Base-by-base conservation (phyloP, 2,113 vertebrate species). In the Tretioscincus oriximinensis region DNA sequence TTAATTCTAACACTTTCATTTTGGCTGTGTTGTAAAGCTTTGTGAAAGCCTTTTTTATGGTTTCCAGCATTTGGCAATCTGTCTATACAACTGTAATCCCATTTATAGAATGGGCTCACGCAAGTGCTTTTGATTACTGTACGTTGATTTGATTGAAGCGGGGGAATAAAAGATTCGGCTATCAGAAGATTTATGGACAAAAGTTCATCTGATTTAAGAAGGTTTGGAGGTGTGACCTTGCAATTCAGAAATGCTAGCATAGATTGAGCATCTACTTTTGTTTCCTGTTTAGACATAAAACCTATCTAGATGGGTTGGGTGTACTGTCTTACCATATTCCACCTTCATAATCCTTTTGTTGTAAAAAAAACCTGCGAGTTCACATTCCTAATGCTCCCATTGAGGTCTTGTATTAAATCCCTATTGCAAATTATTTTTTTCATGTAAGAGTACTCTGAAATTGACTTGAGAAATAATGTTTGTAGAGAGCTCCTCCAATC, bases 1-100 rank as follows among this genome's bases (percentile, higher is more conserved):
- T 86, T 20, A 84, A 64, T 85, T 90, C 82, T 58, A 81, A 78
- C 65, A 73, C 84, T 84, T 89, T 88, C 84, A 82, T 82, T 86
- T 85, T 76, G 88, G 83, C 84, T 87, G 9, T 87, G 35, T 88
- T 86, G 85, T 88, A 89, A 91, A 87, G 87, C 87, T 74, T 88
- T 91, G 88, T 90, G 87, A 93, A 92, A 90, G 87, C 87, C 88
- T 91, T 92, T 66, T 93, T 88, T 90, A 86, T 91, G 82, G 87
- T 90, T 88, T 89, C 87, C 87, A 76, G 88, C 79, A 81, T 85
- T 90, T 91, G 88, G 88, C 88, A 90, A 83, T 81, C 86, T 80
- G 84, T 85, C 86, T 93, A 26, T 79, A 65, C 76, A 82, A 77
- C 89, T 85, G 45, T 92, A 93, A 92, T 91, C 90, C 86, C 89